Evolutionary conservation across 2,888 invertebrate species (phyloP), one percentile per base, ranked within the genome.

Genomic region (Eupithecia abbreviata): DNA sequence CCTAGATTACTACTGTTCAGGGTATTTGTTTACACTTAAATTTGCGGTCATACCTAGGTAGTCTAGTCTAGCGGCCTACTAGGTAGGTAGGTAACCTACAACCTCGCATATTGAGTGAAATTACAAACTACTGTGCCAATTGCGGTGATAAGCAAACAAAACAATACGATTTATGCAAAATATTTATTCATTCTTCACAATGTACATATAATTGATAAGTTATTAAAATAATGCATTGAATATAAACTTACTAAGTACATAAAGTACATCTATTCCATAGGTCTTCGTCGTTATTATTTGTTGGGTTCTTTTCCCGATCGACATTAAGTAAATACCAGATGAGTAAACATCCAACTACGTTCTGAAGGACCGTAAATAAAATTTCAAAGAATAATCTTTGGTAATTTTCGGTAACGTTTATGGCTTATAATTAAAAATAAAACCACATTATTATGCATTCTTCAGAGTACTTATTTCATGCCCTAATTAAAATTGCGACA

Each of bases 101-200:
- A 69, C 69, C 45, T 69, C 69, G 69, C 47, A 47, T n/a, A 43
- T 70, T 73, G 67, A 80, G 75, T 77, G 72, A 10, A 55, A 73
- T 81, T 78, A 78, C 80, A 77, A 72, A 42, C 43, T 18, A 55
- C 51, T 74, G 83, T 55, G 71, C 84, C 41, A 77, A 86, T 87
- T 89, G 89, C 71, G 87, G 86, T 85, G 82, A 82, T 87, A 85
- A 82, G 84, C 80, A 78, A 86, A 79, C 73, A 82, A 86, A 85
- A 84, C 84, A 83, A 83, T 74, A 74, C 62, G 68, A 72, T 71
- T 47, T 82, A 51, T 79, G 74, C 55, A 74, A 76, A 73, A 75
- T 66, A 78, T 75, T 73, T 78, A 75, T 73, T 75, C 13, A 74
- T 69, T 65, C 49, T 12, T n/a, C n/a, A 68, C 58, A 74, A 65